Evolutionary conservation across 2,113 vertebrate genomes (phyloP).

Genomic region (Natator depressus): DNA sequence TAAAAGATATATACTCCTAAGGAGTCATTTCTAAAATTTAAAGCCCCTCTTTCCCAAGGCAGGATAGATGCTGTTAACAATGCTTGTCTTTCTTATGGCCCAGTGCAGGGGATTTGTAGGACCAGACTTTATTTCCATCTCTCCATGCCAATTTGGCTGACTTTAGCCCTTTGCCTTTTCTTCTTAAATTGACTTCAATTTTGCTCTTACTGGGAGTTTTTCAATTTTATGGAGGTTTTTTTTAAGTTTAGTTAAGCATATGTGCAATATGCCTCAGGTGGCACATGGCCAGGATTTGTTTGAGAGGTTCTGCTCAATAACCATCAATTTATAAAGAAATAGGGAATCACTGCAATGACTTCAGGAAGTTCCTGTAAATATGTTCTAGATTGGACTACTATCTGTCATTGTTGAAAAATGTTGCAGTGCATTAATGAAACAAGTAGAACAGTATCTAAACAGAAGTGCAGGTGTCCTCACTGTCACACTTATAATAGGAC

Average conservation of each 20-base stretch:
- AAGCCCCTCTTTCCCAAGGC: neutral
- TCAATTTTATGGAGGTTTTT: neutral
- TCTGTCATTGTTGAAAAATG: neutral
- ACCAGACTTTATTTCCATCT: neutral
- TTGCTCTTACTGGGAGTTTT: neutral
- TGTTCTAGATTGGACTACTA: neutral
- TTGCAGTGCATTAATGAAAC: neutral
- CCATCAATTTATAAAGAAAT: neutral
- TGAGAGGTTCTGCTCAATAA: neutral
- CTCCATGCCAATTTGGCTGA: neutral
- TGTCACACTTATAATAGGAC: neutral
- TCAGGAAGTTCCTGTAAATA: neutral
- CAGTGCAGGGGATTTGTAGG: neutral
- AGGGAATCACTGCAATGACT: neutral
- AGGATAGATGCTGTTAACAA: neutral
- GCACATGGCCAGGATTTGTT: neutral
- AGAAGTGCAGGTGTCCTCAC: neutral
- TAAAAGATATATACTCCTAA: neutral
- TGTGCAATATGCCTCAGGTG: neutral
- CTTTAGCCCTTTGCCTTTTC: neutral
- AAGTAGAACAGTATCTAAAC: neutral
- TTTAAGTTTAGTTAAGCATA: neutral
- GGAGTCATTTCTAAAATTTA: constrained; percentile 19
- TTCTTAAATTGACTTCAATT: neutral
- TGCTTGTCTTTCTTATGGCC: neutral